phyloP scores from a whole-genome alignment of 2,113 vertebrate genomes.

The Heloderma charlesbogerti region DNA sequence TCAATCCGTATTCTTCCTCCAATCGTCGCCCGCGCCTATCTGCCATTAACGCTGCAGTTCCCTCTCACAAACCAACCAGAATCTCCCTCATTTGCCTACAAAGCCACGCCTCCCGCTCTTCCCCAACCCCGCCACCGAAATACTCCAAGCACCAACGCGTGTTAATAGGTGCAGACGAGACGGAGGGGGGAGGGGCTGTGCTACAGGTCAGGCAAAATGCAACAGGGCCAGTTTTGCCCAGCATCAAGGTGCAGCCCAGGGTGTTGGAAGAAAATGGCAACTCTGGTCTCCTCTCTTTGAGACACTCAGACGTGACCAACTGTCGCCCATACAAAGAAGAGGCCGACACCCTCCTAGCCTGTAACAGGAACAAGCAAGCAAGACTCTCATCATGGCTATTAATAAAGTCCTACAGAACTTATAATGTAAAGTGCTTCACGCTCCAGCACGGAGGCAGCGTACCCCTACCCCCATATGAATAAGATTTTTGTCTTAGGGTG shows the following conservation, averaged over 20 bases:
- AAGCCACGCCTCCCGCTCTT: neutral
- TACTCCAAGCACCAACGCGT: neutral
- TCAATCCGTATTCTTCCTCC: neutral
- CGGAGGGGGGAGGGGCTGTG: too few species aligned
- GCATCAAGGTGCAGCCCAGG: neutral
- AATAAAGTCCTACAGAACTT: too few species aligned
- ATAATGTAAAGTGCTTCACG: neutral
- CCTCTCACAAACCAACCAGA: too few species aligned
- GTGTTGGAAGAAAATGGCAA: neutral
- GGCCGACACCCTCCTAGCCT: neutral
- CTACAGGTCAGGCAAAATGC: too few species aligned
- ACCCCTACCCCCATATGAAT: neutral
- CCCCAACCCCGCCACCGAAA: fast-evolving
- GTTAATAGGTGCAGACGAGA: neutral
- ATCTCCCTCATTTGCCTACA: neutral
- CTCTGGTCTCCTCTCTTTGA: neutral
- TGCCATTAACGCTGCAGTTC: neutral
- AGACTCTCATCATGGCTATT: neutral
- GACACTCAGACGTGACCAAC: neutral
- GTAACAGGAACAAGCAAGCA: neutral
- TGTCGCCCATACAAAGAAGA: neutral
- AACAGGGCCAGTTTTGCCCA: neutral
- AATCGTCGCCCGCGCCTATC: neutral
- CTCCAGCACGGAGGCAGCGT: too few species aligned
- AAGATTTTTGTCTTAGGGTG: neutral